A percentile compares a stretch with the other conserved stretches of the same genome.
These are phyloP conservation scores for Stenichneumon culpator DNA, from an alignment of 2,888 invertebrate species.

Conservation along the genomic window DNA sequence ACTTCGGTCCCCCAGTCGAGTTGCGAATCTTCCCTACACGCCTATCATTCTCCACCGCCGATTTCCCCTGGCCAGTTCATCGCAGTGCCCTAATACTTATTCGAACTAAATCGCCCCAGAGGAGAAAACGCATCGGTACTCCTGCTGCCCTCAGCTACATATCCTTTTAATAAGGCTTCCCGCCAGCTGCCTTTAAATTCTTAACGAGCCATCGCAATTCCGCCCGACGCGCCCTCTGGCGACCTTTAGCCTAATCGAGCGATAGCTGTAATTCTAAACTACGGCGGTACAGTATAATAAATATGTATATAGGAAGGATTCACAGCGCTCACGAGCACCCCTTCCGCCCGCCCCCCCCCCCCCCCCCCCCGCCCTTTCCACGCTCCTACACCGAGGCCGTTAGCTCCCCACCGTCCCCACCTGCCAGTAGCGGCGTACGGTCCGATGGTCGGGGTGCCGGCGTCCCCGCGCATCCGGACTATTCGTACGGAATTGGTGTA, in stretches of 20 bases:
- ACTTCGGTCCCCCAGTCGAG: too few relatives aligned
- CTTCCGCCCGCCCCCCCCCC: not conserved
- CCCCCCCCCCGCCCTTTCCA: not conserved
- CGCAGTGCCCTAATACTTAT: not conserved
- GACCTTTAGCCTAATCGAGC: conserved; percentile 3
- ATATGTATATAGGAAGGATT: conserved; percentile 10
- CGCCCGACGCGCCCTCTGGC: not conserved
- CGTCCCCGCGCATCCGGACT: conserved; percentile 28
- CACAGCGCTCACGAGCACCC: not conserved
- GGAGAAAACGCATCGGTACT: not conserved
- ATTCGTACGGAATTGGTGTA: conserved; percentile 36
- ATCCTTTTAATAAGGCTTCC: not conserved
- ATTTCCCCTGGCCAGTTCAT: not conserved
- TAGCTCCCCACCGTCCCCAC: conserved; percentile 46
- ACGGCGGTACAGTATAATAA: not conserved
- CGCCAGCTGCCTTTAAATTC: not conserved
- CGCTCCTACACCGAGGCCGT: conserved; percentile 17
- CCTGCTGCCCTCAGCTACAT: not conserved
- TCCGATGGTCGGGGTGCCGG: conserved; percentile 41
- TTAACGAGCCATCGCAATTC: not conserved
- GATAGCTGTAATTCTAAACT: conserved; percentile 5
- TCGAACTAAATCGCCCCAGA: not conserved
- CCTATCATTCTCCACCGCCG: too few relatives aligned
- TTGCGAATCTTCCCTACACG: too few relatives aligned
- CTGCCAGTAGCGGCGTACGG: conserved; percentile 43